Evolutionary conservation across 23 tunicate genomes (phyloP).

Genomic region (Halocynthia roretzi): DNA sequence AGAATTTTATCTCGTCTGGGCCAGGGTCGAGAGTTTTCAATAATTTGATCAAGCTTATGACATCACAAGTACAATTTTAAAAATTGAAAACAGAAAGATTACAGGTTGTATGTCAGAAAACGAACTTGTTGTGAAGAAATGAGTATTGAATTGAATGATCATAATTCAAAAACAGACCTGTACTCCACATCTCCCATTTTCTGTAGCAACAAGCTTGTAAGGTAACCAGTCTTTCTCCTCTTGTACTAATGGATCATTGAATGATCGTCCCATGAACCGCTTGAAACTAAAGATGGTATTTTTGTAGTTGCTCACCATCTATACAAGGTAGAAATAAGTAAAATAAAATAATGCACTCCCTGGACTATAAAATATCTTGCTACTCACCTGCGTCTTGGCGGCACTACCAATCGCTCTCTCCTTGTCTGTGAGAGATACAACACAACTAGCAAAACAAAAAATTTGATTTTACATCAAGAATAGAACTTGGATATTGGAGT

Average conservation of each 20-base stretch:
- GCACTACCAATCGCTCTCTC: conserved; percentile 77
- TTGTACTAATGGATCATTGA: conserved; percentile 75
- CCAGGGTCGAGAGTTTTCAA: no score
- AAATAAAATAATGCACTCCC: not conserved
- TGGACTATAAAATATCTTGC: not conserved
- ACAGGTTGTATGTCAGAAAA: conserved; percentile 4
- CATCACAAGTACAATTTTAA: no score
- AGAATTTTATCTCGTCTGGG: no score
- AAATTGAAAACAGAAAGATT: no score
- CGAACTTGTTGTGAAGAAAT: not conserved
- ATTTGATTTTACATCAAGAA: no score
- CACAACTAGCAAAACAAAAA: conserved; percentile 27
- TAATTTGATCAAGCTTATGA: no score
- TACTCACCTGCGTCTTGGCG: conserved; percentile 75
- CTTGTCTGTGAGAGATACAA: conserved; percentile 73
- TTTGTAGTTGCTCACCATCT: conserved; percentile 66
- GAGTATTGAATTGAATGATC: not conserved
- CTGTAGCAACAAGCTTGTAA: conserved; percentile 47
- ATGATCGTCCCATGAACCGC: conserved; percentile 77
- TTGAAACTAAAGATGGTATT: conserved; percentile 89
- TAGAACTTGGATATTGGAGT: no score
- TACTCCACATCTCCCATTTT: conserved; percentile 69
- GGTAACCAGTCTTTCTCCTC: conserved; percentile 47
- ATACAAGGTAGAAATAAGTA: not conserved
- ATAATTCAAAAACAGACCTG: conserved; percentile 30